These are phyloP conservation scores for Aradophagus sp. DNA, from an alignment of 1,140 invertebrate genomes.

Conservation along the genomic window DNA sequence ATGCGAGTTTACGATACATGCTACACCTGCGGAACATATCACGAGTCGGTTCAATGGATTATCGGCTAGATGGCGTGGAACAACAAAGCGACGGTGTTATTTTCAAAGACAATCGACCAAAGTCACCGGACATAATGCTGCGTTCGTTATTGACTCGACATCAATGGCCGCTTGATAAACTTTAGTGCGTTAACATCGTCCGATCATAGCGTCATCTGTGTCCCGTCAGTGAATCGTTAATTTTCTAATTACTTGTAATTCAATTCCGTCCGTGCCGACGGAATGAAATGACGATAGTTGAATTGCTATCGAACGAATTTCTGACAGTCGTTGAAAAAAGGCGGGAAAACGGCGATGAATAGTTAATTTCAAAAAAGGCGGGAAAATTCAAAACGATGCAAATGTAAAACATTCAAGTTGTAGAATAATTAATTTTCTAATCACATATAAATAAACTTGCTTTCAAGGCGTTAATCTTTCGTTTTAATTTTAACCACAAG, in stretches of 20 bases:
- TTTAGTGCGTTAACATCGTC: slow-evolving; percentile 28
- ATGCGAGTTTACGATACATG: slow-evolving; percentile 42
- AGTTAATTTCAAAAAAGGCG: too few relatives aligned
- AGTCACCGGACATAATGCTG: slow-evolving; percentile 25
- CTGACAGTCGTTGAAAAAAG: too few relatives aligned
- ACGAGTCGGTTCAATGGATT: slow-evolving; percentile 28
- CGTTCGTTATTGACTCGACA: slow-evolving; percentile 38
- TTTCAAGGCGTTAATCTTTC: too few relatives aligned
- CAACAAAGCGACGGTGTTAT: slow-evolving; percentile 42
- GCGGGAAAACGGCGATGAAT: too few relatives aligned
- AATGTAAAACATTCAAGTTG: too few relatives aligned
- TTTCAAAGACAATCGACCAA: slow-evolving; percentile 46
- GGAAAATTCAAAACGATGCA: too few relatives aligned
- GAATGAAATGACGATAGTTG: too few relatives aligned
- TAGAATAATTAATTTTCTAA: too few relatives aligned
- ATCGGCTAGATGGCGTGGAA: slow-evolving; percentile 44
- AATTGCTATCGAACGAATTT: too few relatives aligned
- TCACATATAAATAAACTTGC: too few relatives aligned
- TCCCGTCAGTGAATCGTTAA: slow-evolving; percentile 20
- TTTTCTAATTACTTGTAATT: slow-evolving; percentile 26
- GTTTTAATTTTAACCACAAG: too few relatives aligned
- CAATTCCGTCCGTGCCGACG: slow-evolving; percentile 18
- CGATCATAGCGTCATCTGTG: slow-evolving; percentile 36
- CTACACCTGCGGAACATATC: slow-evolving; percentile 50
- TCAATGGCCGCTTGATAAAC: slow-evolving; percentile 39